Percentiles rank a stretch among this genome's conserved stretches.
Evolutionary conservation across 2,797 vertebrate genomes (phyloP).

Genomic region (Lithobates pipiens): DNA sequence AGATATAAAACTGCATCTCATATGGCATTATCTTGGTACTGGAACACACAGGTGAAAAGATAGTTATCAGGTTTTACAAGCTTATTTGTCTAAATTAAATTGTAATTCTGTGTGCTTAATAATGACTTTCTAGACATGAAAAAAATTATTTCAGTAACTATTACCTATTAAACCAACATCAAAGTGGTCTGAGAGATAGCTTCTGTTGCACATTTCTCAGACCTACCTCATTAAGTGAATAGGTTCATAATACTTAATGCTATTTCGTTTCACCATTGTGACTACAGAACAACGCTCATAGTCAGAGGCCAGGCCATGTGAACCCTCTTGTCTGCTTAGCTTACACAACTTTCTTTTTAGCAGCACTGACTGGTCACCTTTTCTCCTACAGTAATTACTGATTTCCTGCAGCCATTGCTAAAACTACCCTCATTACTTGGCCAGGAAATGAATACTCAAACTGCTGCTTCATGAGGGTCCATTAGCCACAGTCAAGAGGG

Average conservation of each 20-base stretch:
- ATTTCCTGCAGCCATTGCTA: slow-evolving; percentile 52
- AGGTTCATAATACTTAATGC: background rate
- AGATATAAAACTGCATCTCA: no score
- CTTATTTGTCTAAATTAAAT: background rate
- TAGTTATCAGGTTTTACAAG: no score
- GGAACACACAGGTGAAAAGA: no score
- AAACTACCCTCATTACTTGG: slow-evolving; percentile 46
- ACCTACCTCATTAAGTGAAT: slow-evolving; percentile 14
- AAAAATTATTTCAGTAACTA: background rate
- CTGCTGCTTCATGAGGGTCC: slow-evolving; percentile 36
- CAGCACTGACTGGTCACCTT: slow-evolving; percentile 25
- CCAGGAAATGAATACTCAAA: slow-evolving; percentile 52
- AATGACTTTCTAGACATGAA: background rate
- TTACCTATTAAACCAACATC: background rate
- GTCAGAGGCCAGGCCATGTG: slow-evolving; percentile 19
- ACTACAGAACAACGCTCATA: background rate
- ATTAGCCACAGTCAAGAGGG: slow-evolving; percentile 44
- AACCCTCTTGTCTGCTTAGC: slow-evolving; percentile 10
- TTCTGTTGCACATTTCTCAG: background rate
- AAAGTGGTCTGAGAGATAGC: background rate
- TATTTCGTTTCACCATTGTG: slow-evolving; percentile 16
- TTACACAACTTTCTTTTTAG: slow-evolving; percentile 5
- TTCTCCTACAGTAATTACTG: slow-evolving; percentile 43
- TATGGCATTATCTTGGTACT: no score
- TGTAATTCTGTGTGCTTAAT: background rate